phyloP scores from a whole-genome alignment of 2,888 invertebrate genomes.

The Drosophila neotestacea region DNA sequence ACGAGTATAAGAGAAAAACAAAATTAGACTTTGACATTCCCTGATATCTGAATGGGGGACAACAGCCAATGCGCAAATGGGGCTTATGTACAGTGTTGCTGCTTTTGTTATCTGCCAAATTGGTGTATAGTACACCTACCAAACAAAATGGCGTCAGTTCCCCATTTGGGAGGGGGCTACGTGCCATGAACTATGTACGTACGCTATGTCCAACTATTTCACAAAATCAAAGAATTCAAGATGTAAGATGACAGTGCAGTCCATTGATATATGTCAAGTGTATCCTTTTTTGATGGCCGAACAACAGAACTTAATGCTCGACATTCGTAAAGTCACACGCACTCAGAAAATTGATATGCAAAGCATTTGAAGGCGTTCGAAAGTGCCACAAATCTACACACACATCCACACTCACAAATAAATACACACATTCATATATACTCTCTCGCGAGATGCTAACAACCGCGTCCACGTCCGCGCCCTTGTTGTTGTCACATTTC shows the following conservation, averaged over 20 bases:
- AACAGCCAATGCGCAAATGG: conserved; percentile 50
- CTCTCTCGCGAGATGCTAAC: conserved; percentile 16
- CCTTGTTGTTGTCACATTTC: conserved; percentile 75
- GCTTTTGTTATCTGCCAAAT: conserved; percentile 21
- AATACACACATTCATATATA: conserved; percentile 28
- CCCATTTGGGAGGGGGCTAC: conserved; percentile 44
- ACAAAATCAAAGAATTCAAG: conserved; percentile 4
- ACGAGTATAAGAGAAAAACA: conserved; percentile 47
- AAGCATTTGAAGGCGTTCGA: conserved; percentile 55
- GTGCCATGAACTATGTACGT: conserved; percentile 56
- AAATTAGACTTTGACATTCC: conserved; percentile 74
- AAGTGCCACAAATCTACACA: conserved; percentile 63
- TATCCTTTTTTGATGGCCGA: conserved; percentile 79
- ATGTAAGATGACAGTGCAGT: conserved; percentile 3
- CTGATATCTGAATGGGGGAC: conserved; percentile 50
- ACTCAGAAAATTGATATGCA: conserved; percentile 72
- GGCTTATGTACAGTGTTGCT: conserved; percentile 39
- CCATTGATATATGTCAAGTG: conserved; percentile 62
- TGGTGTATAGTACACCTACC: conserved; percentile 33
- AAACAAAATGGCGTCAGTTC: conserved; percentile 63
- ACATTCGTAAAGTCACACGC: conserved; percentile 82
- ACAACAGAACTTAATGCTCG: conserved; percentile 75
- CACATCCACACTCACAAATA: conserved; percentile 17
- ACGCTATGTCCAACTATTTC: conserved; percentile 2
- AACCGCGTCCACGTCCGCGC: conserved; percentile 59